phyloP scores from a whole-genome alignment of 2,797 vertebrate species.

The Acipenser transmontanus region DNA sequence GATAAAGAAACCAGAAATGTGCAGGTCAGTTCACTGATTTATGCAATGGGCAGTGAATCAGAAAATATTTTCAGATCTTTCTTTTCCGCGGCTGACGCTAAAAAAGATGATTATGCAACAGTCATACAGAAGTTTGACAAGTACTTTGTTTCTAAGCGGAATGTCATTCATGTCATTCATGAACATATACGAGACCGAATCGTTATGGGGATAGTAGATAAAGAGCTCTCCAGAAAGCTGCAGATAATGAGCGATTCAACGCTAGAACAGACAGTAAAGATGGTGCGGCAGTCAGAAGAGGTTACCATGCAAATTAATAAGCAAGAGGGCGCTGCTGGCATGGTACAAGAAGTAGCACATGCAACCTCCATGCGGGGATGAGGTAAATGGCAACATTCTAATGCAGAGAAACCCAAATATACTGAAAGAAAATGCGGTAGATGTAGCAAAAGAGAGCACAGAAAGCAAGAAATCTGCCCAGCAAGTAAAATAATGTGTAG shows the following conservation, averaged over 20 bases:
- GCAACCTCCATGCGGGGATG: neutral
- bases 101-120: neutral
- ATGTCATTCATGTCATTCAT: constrained; percentile 8
- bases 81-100: neutral
- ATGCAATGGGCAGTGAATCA: constrained; percentile 12
- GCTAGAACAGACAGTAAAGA: constrained; percentile 13
- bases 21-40: constrained; percentile 16
- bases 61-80: constrained; percentile 17
- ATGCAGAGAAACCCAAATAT: constrained; percentile 3
- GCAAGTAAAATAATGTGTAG: constrained; percentile 12
- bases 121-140: constrained; percentile 14
- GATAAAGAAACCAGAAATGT: constrained; percentile 8
- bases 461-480: constrained; percentile 12
- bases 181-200: constrained; percentile 17
- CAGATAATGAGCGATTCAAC: constrained; percentile 18
- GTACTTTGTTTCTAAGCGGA: constrained; percentile 15
- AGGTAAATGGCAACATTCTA: neutral
- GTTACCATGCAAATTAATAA: constrained; percentile 14
- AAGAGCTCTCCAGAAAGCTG: constrained; percentile 17
- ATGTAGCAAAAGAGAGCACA: constrained; percentile 9
- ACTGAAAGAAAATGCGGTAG: constrained; percentile 3
- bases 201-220: constrained; percentile 17
- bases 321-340: constrained; percentile 7
- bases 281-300: constrained; percentile 14
- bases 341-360: constrained; percentile 12